A percentile compares a stretch with the other conserved stretches of the same genome.
phyloP scores from a whole-genome alignment of 2,888 invertebrate genomes.

The Tribolium freemani region DNA sequence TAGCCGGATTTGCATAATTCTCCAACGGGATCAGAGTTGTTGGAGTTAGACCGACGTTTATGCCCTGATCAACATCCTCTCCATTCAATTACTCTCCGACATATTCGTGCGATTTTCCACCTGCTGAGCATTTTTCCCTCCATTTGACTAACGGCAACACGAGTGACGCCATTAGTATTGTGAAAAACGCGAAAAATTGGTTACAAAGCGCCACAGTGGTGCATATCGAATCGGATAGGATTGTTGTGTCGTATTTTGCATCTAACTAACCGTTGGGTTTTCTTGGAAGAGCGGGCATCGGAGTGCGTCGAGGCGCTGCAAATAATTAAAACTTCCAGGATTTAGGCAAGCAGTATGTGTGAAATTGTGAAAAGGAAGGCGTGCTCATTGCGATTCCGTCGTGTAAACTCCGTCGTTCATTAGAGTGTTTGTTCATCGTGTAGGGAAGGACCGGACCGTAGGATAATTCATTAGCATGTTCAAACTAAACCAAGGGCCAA shows the following conservation, averaged over 20 bases:
- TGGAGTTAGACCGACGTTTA: slow-evolving; percentile 14
- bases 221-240: too few relatives aligned
- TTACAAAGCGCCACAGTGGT: too few relatives aligned
- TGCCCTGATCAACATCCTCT: slow-evolving; percentile 6
- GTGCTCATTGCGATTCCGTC: slow-evolving; percentile 36
- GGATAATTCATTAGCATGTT: slow-evolving; percentile 40
- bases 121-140: background rate
- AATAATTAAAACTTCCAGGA: slow-evolving; percentile 39
- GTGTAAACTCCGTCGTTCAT: slow-evolving; percentile 32
- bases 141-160: too few relatives aligned
- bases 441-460: slow-evolving; percentile 18
- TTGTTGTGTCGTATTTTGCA: too few relatives aligned
- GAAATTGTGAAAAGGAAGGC: slow-evolving; percentile 39
- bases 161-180: too few relatives aligned
- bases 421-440: slow-evolving; percentile 37
- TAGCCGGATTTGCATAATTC: slow-evolving; percentile 33
- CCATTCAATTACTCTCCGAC: background rate
- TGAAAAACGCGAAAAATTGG: too few relatives aligned
- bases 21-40: slow-evolving; percentile 26
- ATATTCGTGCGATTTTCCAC: slow-evolving; percentile 3
- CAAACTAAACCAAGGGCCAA: slow-evolving; percentile 21
- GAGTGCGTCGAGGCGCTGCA: background rate
- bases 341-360: slow-evolving; percentile 35
- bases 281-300: too few relatives aligned
- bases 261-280: too few relatives aligned